Evolutionary conservation across 1,140 invertebrate genomes (phyloP).

Genomic region (Bombus fervidus): DNA sequence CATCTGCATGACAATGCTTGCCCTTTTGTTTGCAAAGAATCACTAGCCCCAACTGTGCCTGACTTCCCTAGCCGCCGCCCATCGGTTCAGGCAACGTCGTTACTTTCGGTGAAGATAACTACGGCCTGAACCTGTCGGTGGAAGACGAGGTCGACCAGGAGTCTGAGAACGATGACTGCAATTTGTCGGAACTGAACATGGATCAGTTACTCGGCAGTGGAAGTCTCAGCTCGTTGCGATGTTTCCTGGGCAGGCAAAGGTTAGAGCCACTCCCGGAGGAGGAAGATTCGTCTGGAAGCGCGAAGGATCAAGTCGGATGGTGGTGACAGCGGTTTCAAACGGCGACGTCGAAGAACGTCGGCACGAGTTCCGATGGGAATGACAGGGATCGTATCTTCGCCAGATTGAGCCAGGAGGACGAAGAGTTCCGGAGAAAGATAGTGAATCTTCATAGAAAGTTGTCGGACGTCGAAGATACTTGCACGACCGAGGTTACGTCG

Average conservation of each 20-base stretch:
- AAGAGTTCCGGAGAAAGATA: constrained; percentile 79
- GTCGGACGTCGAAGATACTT: constrained; percentile 75
- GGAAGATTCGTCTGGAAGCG: constrained; percentile 77
- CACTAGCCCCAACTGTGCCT: constrained; percentile 80
- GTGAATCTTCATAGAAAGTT: constrained; percentile 78
- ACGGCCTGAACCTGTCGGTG: constrained; percentile 69
- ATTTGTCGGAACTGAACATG: constrained; percentile 79
- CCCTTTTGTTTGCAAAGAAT: constrained; percentile 81
- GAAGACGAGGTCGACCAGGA: constrained; percentile 73
- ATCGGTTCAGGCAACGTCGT: constrained; percentile 60
- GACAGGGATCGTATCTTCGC: constrained; percentile 74
- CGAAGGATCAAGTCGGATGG: constrained; percentile 79
- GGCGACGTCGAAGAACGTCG: constrained; percentile 66
- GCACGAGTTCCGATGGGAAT: constrained; percentile 52
- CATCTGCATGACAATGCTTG: constrained; percentile 81
- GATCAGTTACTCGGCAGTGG: constrained; percentile 77
- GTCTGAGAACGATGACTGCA: constrained; percentile 70
- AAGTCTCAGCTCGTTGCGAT: constrained; percentile 70
- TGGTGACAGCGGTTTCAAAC: constrained; percentile 81
- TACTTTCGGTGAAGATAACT: constrained; percentile 73
- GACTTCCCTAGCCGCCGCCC: constrained; percentile 80
- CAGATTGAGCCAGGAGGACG: constrained; percentile 76
- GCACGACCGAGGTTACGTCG: constrained; percentile 10
- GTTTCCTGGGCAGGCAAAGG: constrained; percentile 75
- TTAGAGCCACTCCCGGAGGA: constrained; percentile 81